Conservation (phyloP, 2,888 invertebrate genomes). For the Yponomeuta plumbellus region DNA sequence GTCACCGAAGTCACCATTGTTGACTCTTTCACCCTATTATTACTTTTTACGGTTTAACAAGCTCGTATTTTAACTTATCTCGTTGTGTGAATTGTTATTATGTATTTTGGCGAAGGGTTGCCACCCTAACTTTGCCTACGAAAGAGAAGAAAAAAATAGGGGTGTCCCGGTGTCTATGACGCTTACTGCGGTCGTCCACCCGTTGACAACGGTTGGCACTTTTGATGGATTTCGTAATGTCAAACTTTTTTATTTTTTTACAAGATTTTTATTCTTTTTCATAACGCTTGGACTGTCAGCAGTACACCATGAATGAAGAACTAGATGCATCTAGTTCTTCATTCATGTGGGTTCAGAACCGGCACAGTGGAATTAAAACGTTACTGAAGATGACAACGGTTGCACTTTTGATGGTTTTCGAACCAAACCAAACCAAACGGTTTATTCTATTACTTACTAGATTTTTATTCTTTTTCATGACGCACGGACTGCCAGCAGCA, state of each 20-base stretch:
- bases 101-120: slow-evolving; percentile 50
- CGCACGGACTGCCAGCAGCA: neutral
- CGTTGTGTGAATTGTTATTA: slow-evolving; percentile 68
- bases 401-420: slow-evolving; percentile 15
- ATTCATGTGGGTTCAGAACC: too few species aligned
- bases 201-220: slow-evolving; percentile 20
- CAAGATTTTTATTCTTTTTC: neutral
- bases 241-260: neutral
- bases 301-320: too few species aligned
- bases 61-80: slow-evolving; percentile 73
- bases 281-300: too few species aligned
- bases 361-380: too few species aligned
- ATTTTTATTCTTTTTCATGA: slow-evolving; percentile 2
- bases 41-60: slow-evolving; percentile 76
- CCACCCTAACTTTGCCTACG: slow-evolving; percentile 33
- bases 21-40: slow-evolving; percentile 70
- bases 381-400: slow-evolving; percentile 20
- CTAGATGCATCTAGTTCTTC: too few species aligned
- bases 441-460: neutral
- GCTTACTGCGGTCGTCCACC: slow-evolving; percentile 31
- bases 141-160: slow-evolving; percentile 15
- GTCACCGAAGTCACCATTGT: slow-evolving; percentile 62
- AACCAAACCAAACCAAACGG: too few species aligned
- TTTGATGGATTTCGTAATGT: slow-evolving; percentile 13
- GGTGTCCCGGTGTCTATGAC: slow-evolving; percentile 25